phyloP scores from a whole-genome alignment of 1,140 invertebrate species.

The Drosophila parvula region DNA sequence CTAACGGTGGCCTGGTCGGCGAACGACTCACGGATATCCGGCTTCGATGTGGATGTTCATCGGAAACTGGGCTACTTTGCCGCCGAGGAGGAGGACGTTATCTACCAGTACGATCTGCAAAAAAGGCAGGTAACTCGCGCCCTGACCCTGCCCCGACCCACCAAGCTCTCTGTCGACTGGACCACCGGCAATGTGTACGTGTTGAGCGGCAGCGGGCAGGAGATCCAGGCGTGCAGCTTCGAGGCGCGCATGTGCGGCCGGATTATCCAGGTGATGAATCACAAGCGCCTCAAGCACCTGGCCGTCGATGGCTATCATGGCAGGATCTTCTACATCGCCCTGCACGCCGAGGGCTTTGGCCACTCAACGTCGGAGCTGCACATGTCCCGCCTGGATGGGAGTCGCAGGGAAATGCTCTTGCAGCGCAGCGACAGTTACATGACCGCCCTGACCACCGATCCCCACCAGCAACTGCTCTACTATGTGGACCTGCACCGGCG shows the following conservation, averaged over 20 bases:
- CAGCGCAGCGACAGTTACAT: slow-evolving; percentile 85
- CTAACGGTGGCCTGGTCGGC: slow-evolving; percentile 81
- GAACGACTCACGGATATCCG: slow-evolving; percentile 84
- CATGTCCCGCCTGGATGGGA: slow-evolving; percentile 88
- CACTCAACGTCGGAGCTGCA: slow-evolving; percentile 85
- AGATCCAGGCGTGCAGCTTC: slow-evolving; percentile 86
- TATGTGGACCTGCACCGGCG: slow-evolving; percentile 87
- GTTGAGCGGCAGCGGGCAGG: slow-evolving; percentile 86
- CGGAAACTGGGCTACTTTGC: slow-evolving; percentile 82
- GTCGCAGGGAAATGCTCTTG: slow-evolving; percentile 80
- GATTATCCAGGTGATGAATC: slow-evolving; percentile 85
- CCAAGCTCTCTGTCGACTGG: slow-evolving; percentile 91
- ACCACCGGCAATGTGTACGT: slow-evolving; percentile 90
- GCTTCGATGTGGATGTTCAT: slow-evolving; percentile 85
- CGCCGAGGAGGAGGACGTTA: slow-evolving; percentile 77
- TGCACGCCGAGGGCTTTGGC: slow-evolving; percentile 81
- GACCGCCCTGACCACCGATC: slow-evolving; percentile 88
- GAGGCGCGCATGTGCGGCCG: slow-evolving; percentile 85
- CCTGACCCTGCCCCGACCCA: slow-evolving; percentile 87
- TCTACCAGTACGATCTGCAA: slow-evolving; percentile 67
- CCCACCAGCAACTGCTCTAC: slow-evolving; percentile 88
- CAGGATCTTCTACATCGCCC: slow-evolving; percentile 86
- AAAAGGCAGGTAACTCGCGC: slow-evolving; percentile 78
- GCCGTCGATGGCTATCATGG: slow-evolving; percentile 85
- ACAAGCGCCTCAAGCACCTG: slow-evolving; percentile 84